Conservation (phyloP, 2,888 invertebrate species). For the Hetaerina titia region DNA sequence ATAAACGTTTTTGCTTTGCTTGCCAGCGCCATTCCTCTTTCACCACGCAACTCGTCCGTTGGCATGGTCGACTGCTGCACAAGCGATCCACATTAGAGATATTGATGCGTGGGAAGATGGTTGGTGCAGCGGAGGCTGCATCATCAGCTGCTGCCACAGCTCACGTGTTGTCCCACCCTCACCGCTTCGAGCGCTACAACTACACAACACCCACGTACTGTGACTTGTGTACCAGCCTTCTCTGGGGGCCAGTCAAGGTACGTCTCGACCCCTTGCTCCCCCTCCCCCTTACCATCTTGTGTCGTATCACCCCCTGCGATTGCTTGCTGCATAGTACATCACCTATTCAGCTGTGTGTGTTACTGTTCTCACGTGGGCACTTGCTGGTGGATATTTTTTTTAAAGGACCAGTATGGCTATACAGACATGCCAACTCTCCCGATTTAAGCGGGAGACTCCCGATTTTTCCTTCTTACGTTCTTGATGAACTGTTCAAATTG, state of each 20-base stretch:
- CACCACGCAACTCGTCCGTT: slow-evolving; percentile 91
- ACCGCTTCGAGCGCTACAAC: slow-evolving; percentile 91
- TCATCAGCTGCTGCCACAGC: slow-evolving; percentile 73
- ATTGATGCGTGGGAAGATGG: slow-evolving; percentile 89
- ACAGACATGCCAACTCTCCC: no score
- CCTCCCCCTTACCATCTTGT: not conserved
- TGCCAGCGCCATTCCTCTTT: slow-evolving; percentile 89
- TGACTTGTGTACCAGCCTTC: slow-evolving; percentile 91
- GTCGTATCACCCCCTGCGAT: not conserved
- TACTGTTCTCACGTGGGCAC: not conserved
- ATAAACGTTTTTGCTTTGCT: slow-evolving; percentile 69
- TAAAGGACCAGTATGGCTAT: not conserved
- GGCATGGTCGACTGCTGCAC: slow-evolving; percentile 91
- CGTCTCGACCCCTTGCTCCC: slow-evolving; percentile 73
- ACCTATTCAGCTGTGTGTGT: not conserved
- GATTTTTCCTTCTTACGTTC: no score
- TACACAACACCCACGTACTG: slow-evolving; percentile 93
- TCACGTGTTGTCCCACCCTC: slow-evolving; percentile 85
- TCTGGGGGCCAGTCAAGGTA: slow-evolving; percentile 95
- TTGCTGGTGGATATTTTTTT: not conserved
- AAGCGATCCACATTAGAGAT: slow-evolving; percentile 94
- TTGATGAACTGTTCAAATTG: no score
- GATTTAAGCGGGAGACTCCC: no score
- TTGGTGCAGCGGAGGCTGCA: slow-evolving; percentile 78
- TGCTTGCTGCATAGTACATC: not conserved